phyloP scores from a whole-genome alignment of 2,888 invertebrate genomes.

The Salticus scenicus region DNA sequence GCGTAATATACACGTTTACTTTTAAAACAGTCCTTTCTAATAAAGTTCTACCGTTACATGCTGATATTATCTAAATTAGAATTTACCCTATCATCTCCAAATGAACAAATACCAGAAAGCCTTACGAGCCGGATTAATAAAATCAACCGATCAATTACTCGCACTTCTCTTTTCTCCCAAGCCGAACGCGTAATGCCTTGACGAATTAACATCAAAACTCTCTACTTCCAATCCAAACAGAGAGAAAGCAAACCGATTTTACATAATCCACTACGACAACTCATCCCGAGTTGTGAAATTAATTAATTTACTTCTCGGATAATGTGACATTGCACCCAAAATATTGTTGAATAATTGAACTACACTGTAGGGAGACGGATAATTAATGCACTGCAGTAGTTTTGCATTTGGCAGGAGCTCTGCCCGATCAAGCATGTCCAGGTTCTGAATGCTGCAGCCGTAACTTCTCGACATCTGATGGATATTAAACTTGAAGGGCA shows the following conservation, averaged over 20 bases:
- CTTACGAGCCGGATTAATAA: not conserved
- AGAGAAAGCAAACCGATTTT: not conserved
- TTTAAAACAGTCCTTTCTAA: no score
- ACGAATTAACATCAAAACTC: conserved; percentile 17
- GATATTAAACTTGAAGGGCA: conserved; percentile 5
- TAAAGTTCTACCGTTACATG: not conserved
- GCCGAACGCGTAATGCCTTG: not conserved
- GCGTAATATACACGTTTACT: no score
- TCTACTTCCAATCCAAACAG: not conserved
- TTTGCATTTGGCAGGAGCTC: not conserved
- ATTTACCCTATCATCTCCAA: not conserved
- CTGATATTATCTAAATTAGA: conserved; percentile 4
- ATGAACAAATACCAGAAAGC: conserved; percentile 10
- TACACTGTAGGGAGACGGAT: not conserved
- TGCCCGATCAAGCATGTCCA: not conserved
- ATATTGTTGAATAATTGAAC: conserved; percentile 22
- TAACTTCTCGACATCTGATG: not conserved
- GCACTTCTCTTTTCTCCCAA: not conserved
- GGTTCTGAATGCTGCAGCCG: not conserved
- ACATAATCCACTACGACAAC: conserved; percentile 19
- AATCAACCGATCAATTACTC: conserved; percentile 3
- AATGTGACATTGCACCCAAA: conserved; percentile 25
- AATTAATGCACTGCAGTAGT: conserved; percentile 5
- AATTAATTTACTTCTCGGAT: conserved; percentile 17
- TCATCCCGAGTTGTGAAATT: conserved; percentile 8